phyloP scores from a whole-genome alignment of 2,888 invertebrate genomes.

The Limenitis camilla region DNA sequence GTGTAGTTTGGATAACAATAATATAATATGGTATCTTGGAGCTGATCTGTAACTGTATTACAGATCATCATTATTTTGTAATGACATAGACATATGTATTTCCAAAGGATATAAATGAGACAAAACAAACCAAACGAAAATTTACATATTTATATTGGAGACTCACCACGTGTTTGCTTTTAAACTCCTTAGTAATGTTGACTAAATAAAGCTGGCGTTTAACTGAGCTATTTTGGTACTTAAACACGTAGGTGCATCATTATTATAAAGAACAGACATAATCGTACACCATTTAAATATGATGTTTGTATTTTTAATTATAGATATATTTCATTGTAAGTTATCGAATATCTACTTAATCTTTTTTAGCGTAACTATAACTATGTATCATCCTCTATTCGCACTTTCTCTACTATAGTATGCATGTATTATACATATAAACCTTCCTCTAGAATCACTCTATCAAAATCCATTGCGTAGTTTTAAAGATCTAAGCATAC shows the following conservation, averaged over 20 bases:
- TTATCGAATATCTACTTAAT: neutral
- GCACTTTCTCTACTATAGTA: too few relatives aligned
- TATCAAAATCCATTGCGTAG: too few relatives aligned
- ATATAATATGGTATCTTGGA: too few relatives aligned
- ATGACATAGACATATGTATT: neutral
- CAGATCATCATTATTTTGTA: too few relatives aligned
- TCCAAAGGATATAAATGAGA: slow-evolving; percentile 10
- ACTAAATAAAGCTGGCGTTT: slow-evolving; percentile 19
- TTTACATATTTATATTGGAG: slow-evolving; percentile 15
- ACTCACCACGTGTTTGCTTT: slow-evolving; percentile 20
- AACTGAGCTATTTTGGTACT: slow-evolving; percentile 17
- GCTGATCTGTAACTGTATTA: too few relatives aligned
- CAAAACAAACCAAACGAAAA: slow-evolving; percentile 16
- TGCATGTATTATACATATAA: too few relatives aligned
- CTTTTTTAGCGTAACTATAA: too few relatives aligned
- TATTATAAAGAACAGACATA: neutral
- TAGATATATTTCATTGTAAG: neutral
- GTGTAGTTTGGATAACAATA: too few relatives aligned
- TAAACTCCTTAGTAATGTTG: slow-evolving; percentile 18
- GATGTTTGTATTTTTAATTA: neutral
- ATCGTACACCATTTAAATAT: neutral
- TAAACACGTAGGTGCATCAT: neutral
- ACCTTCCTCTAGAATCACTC: too few relatives aligned
- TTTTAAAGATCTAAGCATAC: too few relatives aligned
- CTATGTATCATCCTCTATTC: too few relatives aligned